Base-by-base conservation (phyloP, 2,113 vertebrate species). In the Cervus canadensis region DNA sequence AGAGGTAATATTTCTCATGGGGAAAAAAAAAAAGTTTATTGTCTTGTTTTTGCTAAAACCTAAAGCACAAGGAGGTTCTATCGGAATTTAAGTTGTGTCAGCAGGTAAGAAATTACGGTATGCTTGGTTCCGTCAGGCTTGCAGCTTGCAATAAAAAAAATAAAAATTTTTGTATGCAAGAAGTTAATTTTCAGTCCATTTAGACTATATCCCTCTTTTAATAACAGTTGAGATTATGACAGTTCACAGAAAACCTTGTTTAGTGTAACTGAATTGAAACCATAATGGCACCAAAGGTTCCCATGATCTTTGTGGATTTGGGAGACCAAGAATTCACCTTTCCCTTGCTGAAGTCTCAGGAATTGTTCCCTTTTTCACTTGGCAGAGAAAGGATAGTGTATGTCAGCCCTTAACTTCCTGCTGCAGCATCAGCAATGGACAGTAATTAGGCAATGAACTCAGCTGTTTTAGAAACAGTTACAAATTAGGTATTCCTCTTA, bases 181-280 rank as follows among this genome's bases (percentile, higher is more conserved):
- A 96, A 96, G 15, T 94, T 97, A 71, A 74, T 95, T 96, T 97
- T 90, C 12, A 52, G 23, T 81, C n/a, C 84, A 52, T 94, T 62
- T 89, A 92, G 52, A 93, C 74, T 52, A 85, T 97, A 87, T 90
- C 6, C 4, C 52, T 95, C 13, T 50, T 88, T 67, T 3, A 79
- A 48, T 64, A 67, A 67, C 67, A 82, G 25, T 93, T 96, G 64
- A 95, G 94, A 57, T 76, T 88, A 43, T 15, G 28, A 19, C 88
- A 28, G 85, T 96, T 97, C 56, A 78, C 26, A 89, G 92, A 87
- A 96, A 97, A 95, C 17, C 11, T 87, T 85, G 3, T n/a, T 83
- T n/a, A 91, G 3, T 2, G 6, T 82, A 93, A 33, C 45, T 84
- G 60, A 89, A 56, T 87, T 33, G 84, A 89, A 97, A 84, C 91